Evolutionary conservation across 37 sponge, comb jelly and placozoan species (phyloP).

Genomic region (Bolinopsis microptera): DNA sequence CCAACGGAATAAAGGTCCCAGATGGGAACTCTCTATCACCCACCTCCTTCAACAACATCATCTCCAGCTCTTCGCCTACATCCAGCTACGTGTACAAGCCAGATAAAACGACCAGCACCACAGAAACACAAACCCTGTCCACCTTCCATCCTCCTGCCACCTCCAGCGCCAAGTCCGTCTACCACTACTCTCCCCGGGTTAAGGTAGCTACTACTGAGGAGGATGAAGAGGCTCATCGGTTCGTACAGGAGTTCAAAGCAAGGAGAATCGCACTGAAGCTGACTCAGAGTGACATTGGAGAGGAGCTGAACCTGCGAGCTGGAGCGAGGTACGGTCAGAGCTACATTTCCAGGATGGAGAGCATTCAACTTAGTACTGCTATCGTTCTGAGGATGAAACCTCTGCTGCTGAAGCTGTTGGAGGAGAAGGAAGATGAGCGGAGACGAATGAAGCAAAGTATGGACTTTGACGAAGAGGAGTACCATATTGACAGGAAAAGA

Average conservation of each 20-base stretch:
- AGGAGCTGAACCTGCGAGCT: slow-evolving; percentile 47
- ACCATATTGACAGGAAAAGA: slow-evolving; percentile 41
- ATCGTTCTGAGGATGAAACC: slow-evolving; percentile 65
- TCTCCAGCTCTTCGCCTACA: slow-evolving; percentile 13
- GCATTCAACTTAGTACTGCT: slow-evolving; percentile 55
- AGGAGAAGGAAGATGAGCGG: slow-evolving; percentile 55
- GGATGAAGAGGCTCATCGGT: slow-evolving; percentile 62
- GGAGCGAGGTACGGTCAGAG: slow-evolving; percentile 61
- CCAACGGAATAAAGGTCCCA: background rate
- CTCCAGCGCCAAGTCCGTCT: background rate
- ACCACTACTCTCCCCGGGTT: slow-evolving; percentile 58
- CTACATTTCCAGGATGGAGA: slow-evolving; percentile 60
- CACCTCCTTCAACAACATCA: slow-evolving; percentile 1
- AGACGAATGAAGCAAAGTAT: background rate
- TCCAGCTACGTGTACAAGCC: slow-evolving; percentile 25
- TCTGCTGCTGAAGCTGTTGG: slow-evolving; percentile 14
- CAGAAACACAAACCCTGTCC: slow-evolving; percentile 55
- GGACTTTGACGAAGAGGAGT: slow-evolving; percentile 64
- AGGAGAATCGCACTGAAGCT: slow-evolving; percentile 55
- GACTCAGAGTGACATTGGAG: slow-evolving; percentile 47
- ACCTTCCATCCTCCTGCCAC: slow-evolving; percentile 15
- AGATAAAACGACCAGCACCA: background rate
- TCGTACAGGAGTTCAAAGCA: slow-evolving; percentile 62
- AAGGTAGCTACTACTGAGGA: slow-evolving; percentile 59
- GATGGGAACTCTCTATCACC: slow-evolving; percentile 21